Conservation (phyloP, 1,140 invertebrate genomes). For the Psilanteris sp. region DNA sequence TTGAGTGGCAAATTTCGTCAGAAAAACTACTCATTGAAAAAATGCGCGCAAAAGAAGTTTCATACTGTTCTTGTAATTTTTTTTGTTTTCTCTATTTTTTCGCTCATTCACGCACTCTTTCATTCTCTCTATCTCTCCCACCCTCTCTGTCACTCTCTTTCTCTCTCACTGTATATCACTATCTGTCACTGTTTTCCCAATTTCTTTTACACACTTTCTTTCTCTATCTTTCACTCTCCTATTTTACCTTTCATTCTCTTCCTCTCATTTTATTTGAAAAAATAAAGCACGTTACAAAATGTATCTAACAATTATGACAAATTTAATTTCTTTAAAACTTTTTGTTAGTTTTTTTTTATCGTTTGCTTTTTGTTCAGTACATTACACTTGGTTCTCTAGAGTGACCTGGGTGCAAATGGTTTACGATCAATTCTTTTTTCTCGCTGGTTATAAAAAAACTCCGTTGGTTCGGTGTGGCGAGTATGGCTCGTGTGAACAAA, state of each 20-base stretch:
- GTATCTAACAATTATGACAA: no score
- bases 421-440: background rate
- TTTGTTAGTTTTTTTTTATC: no score
- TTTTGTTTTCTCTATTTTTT: slow-evolving; percentile 12
- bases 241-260: background rate
- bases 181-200: slow-evolving; percentile 12
- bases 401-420: slow-evolving; percentile 3
- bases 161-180: no score
- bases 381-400: slow-evolving; percentile 2
- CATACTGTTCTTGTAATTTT: no score
- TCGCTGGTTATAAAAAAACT: slow-evolving; percentile 25
- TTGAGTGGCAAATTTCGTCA: slow-evolving; percentile 69
- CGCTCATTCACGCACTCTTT: background rate
- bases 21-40: slow-evolving; percentile 60
- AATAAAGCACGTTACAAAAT: no score
- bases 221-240: slow-evolving; percentile 1
- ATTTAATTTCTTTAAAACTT: no score
- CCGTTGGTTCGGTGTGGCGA: background rate
- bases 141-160: background rate
- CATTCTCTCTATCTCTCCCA: slow-evolving; percentile 5
- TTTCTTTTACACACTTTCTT: background rate
- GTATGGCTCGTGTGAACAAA: slow-evolving; percentile 10
- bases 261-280: slow-evolving; percentile 4
- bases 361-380: slow-evolving; percentile 14
- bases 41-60: slow-evolving; percentile 53